Conservation (phyloP, 2,797 vertebrate genomes). For the Anguilla pacifica region DNA sequence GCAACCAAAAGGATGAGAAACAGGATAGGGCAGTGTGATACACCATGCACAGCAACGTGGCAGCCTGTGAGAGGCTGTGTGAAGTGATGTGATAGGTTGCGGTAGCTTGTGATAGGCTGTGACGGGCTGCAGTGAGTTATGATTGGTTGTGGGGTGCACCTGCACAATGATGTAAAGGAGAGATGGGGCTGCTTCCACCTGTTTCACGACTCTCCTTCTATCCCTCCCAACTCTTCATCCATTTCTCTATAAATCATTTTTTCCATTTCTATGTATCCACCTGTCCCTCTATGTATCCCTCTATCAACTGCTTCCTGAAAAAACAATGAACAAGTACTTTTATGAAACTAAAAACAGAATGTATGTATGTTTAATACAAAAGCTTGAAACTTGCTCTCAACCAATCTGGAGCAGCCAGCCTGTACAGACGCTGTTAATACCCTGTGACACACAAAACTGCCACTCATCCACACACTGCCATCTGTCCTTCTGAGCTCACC, state of each 20-base stretch:
- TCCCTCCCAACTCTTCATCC: neutral
- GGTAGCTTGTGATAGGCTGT: constrained; percentile 6
- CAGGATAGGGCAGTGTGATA: constrained; percentile 28
- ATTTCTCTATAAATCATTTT: neutral
- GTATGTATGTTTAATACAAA: too few relatives aligned
- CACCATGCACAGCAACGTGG: constrained; percentile 2
- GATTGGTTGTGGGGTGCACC: neutral
- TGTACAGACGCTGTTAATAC: neutral
- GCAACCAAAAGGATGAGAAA: constrained; percentile 49
- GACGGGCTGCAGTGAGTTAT: neutral
- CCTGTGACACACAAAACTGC: constrained; percentile 38
- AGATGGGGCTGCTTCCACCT: neutral
- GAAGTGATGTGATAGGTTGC: constrained; percentile 29
- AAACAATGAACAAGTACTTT: neutral
- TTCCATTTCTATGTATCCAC: neutral
- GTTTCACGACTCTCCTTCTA: neutral
- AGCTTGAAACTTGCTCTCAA: too few relatives aligned
- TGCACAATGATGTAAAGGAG: neutral
- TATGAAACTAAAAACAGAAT: too few relatives aligned
- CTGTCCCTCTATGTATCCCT: neutral
- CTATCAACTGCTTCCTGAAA: neutral
- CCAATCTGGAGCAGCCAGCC: too few relatives aligned
- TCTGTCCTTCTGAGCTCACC: neutral
- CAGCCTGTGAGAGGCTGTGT: neutral
- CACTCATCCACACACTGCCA: neutral